Evolutionary conservation across 2,888 invertebrate species (phyloP).

Genomic region (Lucinisca nassula): DNA sequence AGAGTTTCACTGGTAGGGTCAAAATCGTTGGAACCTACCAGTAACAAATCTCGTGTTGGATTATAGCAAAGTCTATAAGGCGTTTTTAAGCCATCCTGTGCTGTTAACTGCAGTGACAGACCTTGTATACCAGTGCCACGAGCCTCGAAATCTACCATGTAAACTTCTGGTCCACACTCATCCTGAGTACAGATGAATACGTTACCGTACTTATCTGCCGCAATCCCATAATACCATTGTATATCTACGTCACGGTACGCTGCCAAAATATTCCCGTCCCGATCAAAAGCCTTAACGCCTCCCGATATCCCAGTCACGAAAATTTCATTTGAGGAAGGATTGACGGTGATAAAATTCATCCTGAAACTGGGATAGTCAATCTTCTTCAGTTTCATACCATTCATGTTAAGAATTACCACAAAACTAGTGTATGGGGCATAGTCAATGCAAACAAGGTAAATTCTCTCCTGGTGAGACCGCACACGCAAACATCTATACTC

Average conservation of each 20-base stretch:
- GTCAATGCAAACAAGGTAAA: neutral
- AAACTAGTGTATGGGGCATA: neutral
- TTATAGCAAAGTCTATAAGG: neutral
- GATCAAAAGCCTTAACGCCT: neutral
- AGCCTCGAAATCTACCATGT: neutral
- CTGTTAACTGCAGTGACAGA: neutral
- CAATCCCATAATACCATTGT: neutral
- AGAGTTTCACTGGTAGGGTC: neutral
- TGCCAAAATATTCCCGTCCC: neutral
- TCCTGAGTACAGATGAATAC: neutral
- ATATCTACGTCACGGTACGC: slow-evolving; percentile 2
- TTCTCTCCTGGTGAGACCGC: neutral
- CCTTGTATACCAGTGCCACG: neutral
- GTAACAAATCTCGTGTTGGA: neutral
- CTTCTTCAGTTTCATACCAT: neutral
- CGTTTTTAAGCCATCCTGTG: neutral
- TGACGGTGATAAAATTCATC: neutral
- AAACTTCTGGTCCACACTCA: neutral
- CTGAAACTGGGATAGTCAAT: neutral
- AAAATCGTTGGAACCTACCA: neutral
- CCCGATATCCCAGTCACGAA: neutral
- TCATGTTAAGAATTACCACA: neutral
- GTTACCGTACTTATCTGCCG: neutral
- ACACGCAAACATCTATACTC: neutral
- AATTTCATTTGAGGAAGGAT: neutral